Evolutionary conservation across 2,888 invertebrate genomes (phyloP).

Genomic region (Euzetes globulus): DNA sequence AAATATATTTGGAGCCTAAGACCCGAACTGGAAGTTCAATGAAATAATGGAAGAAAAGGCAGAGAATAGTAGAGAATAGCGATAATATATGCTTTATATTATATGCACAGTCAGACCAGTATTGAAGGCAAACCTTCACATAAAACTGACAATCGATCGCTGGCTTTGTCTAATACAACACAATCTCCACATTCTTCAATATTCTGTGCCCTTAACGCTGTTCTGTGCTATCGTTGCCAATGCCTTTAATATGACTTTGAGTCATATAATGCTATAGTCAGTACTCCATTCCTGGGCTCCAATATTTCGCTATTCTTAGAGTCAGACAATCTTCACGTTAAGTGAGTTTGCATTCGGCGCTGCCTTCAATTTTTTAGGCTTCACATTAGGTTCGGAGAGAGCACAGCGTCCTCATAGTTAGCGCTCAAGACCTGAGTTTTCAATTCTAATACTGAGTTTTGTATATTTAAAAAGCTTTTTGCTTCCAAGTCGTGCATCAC

Average conservation of each 20-base stretch:
- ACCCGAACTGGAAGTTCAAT: not conserved
- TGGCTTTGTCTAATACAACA: conserved; percentile 17
- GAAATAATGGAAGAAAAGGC: not conserved
- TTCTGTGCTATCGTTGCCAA: not conserved
- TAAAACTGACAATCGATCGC: conserved; percentile 18
- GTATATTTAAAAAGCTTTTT: conserved; percentile 14
- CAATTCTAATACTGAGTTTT: not conserved
- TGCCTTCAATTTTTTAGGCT: not conserved
- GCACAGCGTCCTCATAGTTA: not conserved
- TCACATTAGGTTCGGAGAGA: not conserved
- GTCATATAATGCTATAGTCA: no score
- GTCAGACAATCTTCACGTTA: not conserved
- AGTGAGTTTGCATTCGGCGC: not conserved
- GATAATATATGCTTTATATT: not conserved
- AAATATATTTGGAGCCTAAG: not conserved
- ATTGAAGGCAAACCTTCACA: conserved; percentile 17
- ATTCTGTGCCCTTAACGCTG: not conserved
- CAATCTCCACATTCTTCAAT: conserved; percentile 4
- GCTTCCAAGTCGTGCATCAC: conserved; percentile 5
- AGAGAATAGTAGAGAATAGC: not conserved
- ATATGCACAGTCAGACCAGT: not conserved
- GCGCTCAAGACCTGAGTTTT: conserved; percentile 3
- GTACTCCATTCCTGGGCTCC: not conserved
- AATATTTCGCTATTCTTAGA: not conserved
- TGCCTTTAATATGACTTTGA: not conserved